These are phyloP conservation scores for Paracanthobrama guichenoti DNA, from an alignment of 2,113 vertebrate genomes.

Conservation along the genomic window DNA sequence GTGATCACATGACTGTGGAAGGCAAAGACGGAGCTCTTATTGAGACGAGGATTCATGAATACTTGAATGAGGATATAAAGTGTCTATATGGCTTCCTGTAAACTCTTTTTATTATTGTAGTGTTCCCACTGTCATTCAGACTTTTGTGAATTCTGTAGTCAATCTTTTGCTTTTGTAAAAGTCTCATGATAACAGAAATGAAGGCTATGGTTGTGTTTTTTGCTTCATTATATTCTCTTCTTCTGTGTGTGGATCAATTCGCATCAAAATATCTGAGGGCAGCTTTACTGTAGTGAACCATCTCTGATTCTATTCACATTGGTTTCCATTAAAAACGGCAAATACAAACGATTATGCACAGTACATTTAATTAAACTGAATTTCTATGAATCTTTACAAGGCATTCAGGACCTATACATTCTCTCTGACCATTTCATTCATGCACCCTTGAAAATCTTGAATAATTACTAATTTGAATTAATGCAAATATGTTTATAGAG, in stretches of 20 bases:
- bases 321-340: constrained; percentile 6
- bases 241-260: neutral
- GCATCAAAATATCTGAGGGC: neutral
- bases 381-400: constrained; percentile 5
- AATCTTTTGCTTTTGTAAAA: neutral
- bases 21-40: constrained; percentile 8
- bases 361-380: constrained; percentile 19
- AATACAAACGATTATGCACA: constrained; percentile 32
- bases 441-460: neutral
- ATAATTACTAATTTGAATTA: neutral
- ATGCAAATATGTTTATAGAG: neutral
- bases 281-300: neutral
- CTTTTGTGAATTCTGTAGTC: too few species aligned
- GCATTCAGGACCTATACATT: constrained; percentile 11
- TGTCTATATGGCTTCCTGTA: neutral
- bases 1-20: neutral
- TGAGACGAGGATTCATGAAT: constrained; percentile 18
- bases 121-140: neutral
- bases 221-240: neutral
- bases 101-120: constrained; percentile 1
- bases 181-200: neutral
- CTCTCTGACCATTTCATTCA: neutral
- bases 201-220: neutral
- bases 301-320: neutral
- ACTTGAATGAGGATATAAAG: neutral